A percentile compares a stretch with the other conserved stretches of the same genome.
Conservation (phyloP, 2,797 vertebrate species). For the Bovichtus diacanthus region DNA sequence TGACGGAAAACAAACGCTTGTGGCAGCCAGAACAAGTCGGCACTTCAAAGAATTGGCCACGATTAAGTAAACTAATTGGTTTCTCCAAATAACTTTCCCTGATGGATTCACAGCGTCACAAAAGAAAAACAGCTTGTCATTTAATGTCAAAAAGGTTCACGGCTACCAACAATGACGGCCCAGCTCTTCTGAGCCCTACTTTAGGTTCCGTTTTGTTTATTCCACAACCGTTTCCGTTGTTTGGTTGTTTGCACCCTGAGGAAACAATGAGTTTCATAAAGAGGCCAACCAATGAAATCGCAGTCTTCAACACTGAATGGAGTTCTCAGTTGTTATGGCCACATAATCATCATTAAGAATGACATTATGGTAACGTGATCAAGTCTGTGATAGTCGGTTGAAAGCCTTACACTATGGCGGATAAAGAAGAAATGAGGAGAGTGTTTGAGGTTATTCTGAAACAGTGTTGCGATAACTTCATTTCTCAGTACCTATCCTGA, state of each 20-base stretch:
- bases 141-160: conserved; percentile 23
- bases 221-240: conserved; percentile 23
- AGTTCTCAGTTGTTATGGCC: background rate
- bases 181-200: background rate
- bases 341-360: background rate
- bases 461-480: background rate
- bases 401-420: background rate
- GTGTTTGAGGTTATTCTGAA: background rate
- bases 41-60: conserved; percentile 55
- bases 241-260: background rate
- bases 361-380: background rate
- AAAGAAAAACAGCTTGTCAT: conserved; percentile 40
- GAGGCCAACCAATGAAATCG: background rate
- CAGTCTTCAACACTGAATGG: background rate
- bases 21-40: conserved; percentile 43
- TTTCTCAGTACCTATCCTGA: background rate
- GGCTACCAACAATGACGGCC: conserved; percentile 32
- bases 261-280: background rate
- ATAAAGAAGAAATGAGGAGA: background rate
- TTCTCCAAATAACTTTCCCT: conserved; percentile 29
- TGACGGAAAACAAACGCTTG: conserved; percentile 16
- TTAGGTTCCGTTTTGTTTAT: conserved; percentile 14
- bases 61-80: conserved; percentile 69
- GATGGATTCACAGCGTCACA: conserved; percentile 47
- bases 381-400: background rate